These are phyloP conservation scores for Endomychus coccineus DNA, from an alignment of 2,888 invertebrate genomes.

Conservation along the genomic window DNA sequence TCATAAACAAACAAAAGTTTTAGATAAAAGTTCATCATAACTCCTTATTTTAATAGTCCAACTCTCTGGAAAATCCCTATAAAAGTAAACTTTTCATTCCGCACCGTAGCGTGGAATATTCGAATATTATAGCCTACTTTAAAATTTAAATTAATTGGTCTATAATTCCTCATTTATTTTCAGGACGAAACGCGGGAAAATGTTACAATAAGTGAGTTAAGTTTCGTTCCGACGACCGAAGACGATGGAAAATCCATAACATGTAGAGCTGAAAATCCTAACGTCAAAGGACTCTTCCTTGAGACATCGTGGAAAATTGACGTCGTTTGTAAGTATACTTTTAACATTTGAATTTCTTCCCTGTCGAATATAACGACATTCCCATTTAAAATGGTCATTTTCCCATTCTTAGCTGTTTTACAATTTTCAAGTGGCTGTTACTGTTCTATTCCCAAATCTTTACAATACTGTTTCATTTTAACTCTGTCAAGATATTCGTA, in stretches of 20 bases:
- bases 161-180: slow-evolving; percentile 34
- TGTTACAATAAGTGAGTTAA: slow-evolving; percentile 76
- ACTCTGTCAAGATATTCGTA: too few species aligned
- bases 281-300: slow-evolving; percentile 72
- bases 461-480: too few species aligned
- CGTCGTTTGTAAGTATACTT: slow-evolving; percentile 76
- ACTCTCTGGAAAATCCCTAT: slow-evolving; percentile 21
- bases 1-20: slow-evolving; percentile 18
- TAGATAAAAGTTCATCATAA: slow-evolving; percentile 20
- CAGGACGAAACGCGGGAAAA: slow-evolving; percentile 78
- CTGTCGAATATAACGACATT: not conserved
- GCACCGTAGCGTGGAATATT: too few species aligned
- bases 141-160: slow-evolving; percentile 34
- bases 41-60: slow-evolving; percentile 27
- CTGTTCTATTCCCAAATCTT: too few species aligned
- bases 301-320: slow-evolving; percentile 83
- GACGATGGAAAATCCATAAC: slow-evolving; percentile 85
- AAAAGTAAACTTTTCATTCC: slow-evolving; percentile 28
- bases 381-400: not conserved
- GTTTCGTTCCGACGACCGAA: slow-evolving; percentile 80
- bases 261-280: slow-evolving; percentile 86
- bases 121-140: slow-evolving; percentile 28
- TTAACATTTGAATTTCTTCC: slow-evolving; percentile 8
- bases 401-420: not conserved
- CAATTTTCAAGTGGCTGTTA: too few species aligned